These are phyloP conservation scores for Craniophora ligustri DNA, from an alignment of 2,888 invertebrate genomes.

Conservation along the genomic window DNA sequence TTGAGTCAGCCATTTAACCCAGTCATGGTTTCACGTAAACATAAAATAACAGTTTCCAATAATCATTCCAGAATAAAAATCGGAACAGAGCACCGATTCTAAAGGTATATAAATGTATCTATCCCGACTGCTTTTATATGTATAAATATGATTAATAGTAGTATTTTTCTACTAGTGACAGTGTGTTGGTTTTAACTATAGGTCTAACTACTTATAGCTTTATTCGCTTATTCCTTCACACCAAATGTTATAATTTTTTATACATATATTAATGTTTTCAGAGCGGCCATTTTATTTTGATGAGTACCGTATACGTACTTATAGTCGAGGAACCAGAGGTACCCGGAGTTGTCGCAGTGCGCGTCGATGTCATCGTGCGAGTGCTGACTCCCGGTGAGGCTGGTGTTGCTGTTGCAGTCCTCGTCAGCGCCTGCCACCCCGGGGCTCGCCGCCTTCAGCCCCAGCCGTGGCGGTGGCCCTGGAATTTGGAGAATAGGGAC, in stretches of 20 bases:
- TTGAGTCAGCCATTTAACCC: constrained; percentile 11
- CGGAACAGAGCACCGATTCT: too few species aligned
- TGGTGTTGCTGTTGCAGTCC: constrained; percentile 87
- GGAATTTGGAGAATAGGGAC: constrained; percentile 59
- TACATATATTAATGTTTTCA: too few species aligned
- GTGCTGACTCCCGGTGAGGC: constrained; percentile 85
- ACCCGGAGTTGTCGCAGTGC: constrained; percentile 94
- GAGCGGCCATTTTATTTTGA: neutral
- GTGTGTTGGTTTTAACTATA: too few species aligned
- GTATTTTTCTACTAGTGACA: too few species aligned
- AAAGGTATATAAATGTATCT: too few species aligned
- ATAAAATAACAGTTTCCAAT: too few species aligned
- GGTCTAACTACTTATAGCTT: too few species aligned
- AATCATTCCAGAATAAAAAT: too few species aligned
- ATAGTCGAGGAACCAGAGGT: constrained; percentile 97
- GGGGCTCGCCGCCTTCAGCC: constrained; percentile 87
- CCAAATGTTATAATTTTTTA: too few species aligned
- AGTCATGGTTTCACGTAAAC: neutral
- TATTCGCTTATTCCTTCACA: too few species aligned
- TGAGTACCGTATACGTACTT: constrained; percentile 87
- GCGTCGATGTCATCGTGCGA: constrained; percentile 86
- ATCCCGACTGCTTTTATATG: too few species aligned
- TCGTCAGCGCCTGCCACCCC: constrained; percentile 79
- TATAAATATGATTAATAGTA: too few species aligned
- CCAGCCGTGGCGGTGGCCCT: constrained; percentile 88